Base-by-base conservation (phyloP, 2,888 invertebrate genomes). In the Mayetiola destructor region DNA sequence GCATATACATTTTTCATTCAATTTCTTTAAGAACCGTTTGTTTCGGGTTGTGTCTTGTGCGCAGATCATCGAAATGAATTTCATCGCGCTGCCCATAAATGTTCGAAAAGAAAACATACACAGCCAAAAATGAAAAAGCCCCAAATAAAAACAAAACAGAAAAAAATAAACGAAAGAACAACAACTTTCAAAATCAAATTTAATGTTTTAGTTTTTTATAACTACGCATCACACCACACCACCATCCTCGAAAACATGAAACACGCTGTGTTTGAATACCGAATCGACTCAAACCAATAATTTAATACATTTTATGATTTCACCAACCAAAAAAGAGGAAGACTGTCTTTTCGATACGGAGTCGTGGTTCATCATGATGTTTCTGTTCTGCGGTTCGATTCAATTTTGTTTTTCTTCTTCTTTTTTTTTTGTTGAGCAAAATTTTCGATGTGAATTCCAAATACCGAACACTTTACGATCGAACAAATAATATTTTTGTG, bases 171-270 rank as follows among this genome's bases (percentile, higher is more conserved):
- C 27, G 48, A 48, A 27, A 23, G 27, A 48, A 23, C 27, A 27
- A 48, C 23, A 48, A 48, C 27, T 48, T 48, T 48, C 48, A 48
- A 48, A 39, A 39, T 39, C n/a, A n/a, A n/a, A n/a, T n/a, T n/a
- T n/a, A n/a, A n/a, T n/a, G n/a, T n/a, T n/a, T n/a, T n/a, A n/a
- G n/a, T n/a, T n/a, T n/a, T n/a, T n/a, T n/a, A n/a, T n/a, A n/a
- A n/a, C n/a, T n/a, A n/a, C n/a, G n/a, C n/a, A n/a, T n/a, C n/a
- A n/a, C n/a, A n/a, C n/a, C n/a, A n/a, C n/a, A n/a, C n/a, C n/a
- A n/a, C n/a, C n/a, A n/a, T n/a, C n/a, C n/a, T n/a, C n/a, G n/a
- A n/a, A n/a, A n/a, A n/a, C n/a, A n/a, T 32, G 23, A 40, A 40
- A 21, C 3, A 39, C 21, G 12, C 21, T 40, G 40, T 23, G 40